phyloP scores from a whole-genome alignment of 2,113 vertebrate species.

The Aleadryas rufinucha region DNA sequence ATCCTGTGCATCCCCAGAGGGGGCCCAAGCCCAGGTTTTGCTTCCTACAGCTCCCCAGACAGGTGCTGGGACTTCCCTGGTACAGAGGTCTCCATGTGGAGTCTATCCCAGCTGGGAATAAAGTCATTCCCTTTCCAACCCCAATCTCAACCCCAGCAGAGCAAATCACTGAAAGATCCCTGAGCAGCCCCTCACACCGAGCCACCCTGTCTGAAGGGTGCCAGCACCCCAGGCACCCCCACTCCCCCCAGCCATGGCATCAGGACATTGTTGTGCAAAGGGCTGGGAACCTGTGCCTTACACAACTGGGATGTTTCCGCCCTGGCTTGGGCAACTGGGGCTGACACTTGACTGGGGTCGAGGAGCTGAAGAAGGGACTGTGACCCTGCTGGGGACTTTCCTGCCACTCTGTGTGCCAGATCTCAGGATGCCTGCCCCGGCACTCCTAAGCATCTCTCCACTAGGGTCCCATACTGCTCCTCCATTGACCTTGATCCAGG shows the following conservation, averaged over 20 bases:
- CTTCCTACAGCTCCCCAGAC: neutral
- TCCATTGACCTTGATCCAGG: neutral
- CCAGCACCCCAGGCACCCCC: accelerated
- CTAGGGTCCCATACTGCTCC: neutral
- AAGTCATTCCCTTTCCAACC: neutral
- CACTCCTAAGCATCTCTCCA: neutral
- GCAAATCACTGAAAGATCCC: neutral
- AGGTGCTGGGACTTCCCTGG: neutral
- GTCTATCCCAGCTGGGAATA: neutral
- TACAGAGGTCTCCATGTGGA: neutral
- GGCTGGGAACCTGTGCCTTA: constrained; percentile 35
- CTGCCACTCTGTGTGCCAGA: neutral
- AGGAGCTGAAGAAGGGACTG: neutral
- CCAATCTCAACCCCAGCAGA: neutral
- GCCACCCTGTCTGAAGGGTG: neutral
- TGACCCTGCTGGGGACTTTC: neutral
- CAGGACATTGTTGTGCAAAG: constrained; percentile 14
- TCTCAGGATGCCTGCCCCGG: neutral
- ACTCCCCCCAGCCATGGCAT: accelerated
- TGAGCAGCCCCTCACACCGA: neutral
- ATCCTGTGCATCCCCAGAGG: neutral
- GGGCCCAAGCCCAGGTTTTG: neutral
- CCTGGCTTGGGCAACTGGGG: neutral
- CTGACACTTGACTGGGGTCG: neutral
- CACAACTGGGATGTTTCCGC: neutral